Evolutionary conservation across 1,140 invertebrate genomes (phyloP).

Genomic region (Heliconius eleuchia): DNA sequence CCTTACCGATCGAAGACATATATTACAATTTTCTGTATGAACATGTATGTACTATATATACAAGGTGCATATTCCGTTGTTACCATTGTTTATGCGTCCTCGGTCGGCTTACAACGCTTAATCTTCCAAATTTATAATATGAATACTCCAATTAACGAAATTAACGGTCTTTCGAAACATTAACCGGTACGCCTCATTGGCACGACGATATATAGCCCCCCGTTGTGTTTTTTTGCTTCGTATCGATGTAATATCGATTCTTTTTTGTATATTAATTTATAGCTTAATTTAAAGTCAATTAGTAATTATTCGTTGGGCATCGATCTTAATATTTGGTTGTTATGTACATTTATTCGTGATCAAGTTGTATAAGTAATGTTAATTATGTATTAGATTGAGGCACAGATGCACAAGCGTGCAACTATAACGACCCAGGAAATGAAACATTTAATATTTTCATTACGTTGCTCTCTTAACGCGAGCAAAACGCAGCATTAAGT

Average conservation of each 20-base stretch:
- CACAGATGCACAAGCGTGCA: too few species aligned
- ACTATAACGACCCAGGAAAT: too few species aligned
- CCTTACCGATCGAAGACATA: not conserved
- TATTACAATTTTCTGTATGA: not conserved
- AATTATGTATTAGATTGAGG: too few species aligned
- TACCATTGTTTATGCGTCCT: slow-evolving; percentile 12
- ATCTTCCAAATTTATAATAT: slow-evolving; percentile 62
- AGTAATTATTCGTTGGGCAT: slow-evolving; percentile 52
- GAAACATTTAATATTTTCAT: too few species aligned
- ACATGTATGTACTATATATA: not conserved
- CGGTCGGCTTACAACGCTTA: slow-evolving; percentile 38
- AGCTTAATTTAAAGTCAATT: slow-evolving; percentile 62
- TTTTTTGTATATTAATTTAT: slow-evolving; percentile 41
- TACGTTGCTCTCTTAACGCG: too few species aligned
- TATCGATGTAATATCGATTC: not conserved
- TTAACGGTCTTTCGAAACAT: slow-evolving; percentile 55
- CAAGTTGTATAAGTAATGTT: not conserved
- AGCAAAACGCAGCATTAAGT: too few species aligned
- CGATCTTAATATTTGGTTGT: slow-evolving; percentile 34
- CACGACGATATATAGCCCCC: slow-evolving; percentile 43
- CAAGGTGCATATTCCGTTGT: slow-evolving; percentile 19
- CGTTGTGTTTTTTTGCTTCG: not conserved
- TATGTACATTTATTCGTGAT: not conserved
- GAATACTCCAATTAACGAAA: slow-evolving; percentile 63
- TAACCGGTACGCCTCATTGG: slow-evolving; percentile 42